Conservation (phyloP, 1,140 invertebrate genomes). For the Pogonomyrmex barbatus region DNA sequence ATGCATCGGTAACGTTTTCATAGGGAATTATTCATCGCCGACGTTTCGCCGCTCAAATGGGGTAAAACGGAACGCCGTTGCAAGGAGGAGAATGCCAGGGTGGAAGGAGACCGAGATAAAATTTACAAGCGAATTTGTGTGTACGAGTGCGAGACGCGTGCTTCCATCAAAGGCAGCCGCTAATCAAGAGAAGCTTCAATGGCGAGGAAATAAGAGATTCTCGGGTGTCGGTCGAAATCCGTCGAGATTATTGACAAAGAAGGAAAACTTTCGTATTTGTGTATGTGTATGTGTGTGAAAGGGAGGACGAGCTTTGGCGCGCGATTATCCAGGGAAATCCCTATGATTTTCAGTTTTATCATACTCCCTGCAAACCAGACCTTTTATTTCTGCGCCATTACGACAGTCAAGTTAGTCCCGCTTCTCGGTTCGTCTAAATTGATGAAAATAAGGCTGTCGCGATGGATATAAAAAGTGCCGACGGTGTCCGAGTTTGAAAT, state of each 20-base stretch:
- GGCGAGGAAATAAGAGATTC: slow-evolving; percentile 52
- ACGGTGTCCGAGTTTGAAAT: neutral
- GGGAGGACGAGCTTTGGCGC: slow-evolving; percentile 21
- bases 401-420: slow-evolving; percentile 48
- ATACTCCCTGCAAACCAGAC: slow-evolving; percentile 18
- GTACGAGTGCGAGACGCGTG: slow-evolving; percentile 34
- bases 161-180: slow-evolving; percentile 22
- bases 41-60: slow-evolving; percentile 47
- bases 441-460: slow-evolving; percentile 41
- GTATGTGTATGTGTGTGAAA: neutral
- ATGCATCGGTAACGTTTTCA: slow-evolving; percentile 9
- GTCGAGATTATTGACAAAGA: slow-evolving; percentile 60
- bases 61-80: slow-evolving; percentile 37
- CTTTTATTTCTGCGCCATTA: slow-evolving; percentile 51
- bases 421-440: slow-evolving; percentile 37
- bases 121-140: slow-evolving; percentile 52
- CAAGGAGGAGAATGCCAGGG: slow-evolving; percentile 10
- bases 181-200: slow-evolving; percentile 40
- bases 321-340: slow-evolving; percentile 42
- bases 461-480: slow-evolving; percentile 3
- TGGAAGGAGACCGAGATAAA: neutral
- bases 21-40: slow-evolving; percentile 40
- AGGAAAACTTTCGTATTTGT: slow-evolving; percentile 27
- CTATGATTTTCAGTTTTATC: slow-evolving; percentile 46
- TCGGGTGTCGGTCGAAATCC: slow-evolving; percentile 43